Base-by-base conservation (phyloP, 2,113 vertebrate species). In the Syrrhaptes paradoxus region DNA sequence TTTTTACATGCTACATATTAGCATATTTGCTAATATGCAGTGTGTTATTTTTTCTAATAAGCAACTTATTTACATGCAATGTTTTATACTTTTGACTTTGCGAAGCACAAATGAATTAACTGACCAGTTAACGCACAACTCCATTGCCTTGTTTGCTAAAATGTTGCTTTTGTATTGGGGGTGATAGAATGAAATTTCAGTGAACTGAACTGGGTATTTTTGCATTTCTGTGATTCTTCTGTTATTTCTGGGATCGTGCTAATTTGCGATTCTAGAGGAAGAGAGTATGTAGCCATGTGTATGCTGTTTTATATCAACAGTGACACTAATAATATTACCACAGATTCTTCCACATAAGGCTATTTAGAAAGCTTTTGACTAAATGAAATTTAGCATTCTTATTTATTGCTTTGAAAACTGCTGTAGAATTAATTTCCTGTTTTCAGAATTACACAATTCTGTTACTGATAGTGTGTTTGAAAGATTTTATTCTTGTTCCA, bases 391-490 rank as follows among this genome's bases (percentile, higher is more conserved):
- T 80, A 90, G 14, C 20, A 6, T 90, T 87, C 51, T 62, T 89
- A 85, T 74, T 93, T 95, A 88, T 58, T 90, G 74, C 62, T 92
- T 90, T 76, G 49, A 83, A 96, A 85, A 85, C 32, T 76, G 62
- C 20, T 68, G 75, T 90, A 28, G 91, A 92, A 88, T 68, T 92
- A 65, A 68, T 83, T 80, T 88, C 45, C n/a, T 41, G 15, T 73
- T 94, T 92, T 52, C 36, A 80, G n/a, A 54, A 55, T 88, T 76
- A 82, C 24, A 72, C 2, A 6, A 1, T 77, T 86, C 22, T 83
- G 8, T 66, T 86, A 87, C 36, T 84, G 51, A 19, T 92, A 25
- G n/a, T 62, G n/a, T 38, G 4, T 81, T 91, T 77, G 51, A 51
- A 86, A 58, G 31, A 43, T 62, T 91, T 66, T 46, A 20, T 73